phyloP scores from a whole-genome alignment of 2,113 vertebrate species.

The Paedocypris sp. region DNA sequence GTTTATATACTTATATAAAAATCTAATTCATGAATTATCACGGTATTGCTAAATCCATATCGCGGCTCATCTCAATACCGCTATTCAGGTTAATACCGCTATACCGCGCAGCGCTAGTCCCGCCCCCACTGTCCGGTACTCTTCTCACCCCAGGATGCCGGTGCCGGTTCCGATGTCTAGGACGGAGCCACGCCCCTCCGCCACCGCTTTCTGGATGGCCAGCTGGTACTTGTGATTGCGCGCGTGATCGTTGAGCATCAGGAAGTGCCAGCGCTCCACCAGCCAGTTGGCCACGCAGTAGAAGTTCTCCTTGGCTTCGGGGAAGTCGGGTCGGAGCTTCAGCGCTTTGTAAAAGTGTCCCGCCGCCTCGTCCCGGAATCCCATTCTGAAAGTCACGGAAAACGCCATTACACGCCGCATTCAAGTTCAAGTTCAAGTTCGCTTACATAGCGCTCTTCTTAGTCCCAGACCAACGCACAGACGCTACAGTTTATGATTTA shows the following conservation, averaged over 20 bases:
- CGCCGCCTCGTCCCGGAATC: constrained; percentile 92
- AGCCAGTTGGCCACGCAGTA: constrained; percentile 95
- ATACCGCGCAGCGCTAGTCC: too few relatives aligned
- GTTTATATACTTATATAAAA: too few relatives aligned
- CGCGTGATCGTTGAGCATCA: constrained; percentile 90
- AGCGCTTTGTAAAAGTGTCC: constrained; percentile 91
- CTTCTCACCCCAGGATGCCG: constrained; percentile 86
- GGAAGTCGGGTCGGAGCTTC: constrained; percentile 81
- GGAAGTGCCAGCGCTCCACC: constrained; percentile 96
- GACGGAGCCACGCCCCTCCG: constrained; percentile 71
- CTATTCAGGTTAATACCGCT: too few relatives aligned
- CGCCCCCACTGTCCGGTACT: too few relatives aligned
- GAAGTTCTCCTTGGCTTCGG: constrained; percentile 92
- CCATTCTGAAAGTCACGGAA: constrained; percentile 67
- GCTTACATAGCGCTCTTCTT: too few relatives aligned
- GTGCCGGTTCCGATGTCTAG: constrained; percentile 95
- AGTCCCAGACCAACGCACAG: too few relatives aligned
- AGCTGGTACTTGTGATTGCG: constrained; percentile 81
- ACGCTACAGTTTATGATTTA: too few relatives aligned
- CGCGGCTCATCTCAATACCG: too few relatives aligned
- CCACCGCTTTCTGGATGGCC: constrained; percentile 79
- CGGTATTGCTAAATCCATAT: too few relatives aligned
- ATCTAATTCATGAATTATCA: too few relatives aligned
- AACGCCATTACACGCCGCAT: not conserved
- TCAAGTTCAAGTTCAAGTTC: too few relatives aligned